Base-by-base conservation (phyloP, 2,888 invertebrate genomes). In the Agriotes lineatus region DNA sequence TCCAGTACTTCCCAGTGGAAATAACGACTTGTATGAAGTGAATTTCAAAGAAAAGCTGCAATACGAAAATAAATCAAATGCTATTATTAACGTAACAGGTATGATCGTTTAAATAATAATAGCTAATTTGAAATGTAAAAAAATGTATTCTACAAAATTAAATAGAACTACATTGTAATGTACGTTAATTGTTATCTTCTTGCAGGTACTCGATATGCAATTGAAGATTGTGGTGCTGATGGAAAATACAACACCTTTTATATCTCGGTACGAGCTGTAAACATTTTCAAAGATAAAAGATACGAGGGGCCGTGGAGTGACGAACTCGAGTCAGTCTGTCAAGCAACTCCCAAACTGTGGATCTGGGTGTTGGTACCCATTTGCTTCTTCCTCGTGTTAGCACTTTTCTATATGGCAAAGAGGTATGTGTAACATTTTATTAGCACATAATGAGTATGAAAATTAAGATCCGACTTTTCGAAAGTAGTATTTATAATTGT, bases 21-120 rank as follows among this genome's bases (percentile, higher is more conserved):
- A 82, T 7, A 77, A 87, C 14, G 81, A 86, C 70, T 84, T 85
- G 69, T 89, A 88, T 72, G 84, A 88, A 77, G 80, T 89, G 71
- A 85, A 81, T 80, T 77, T 85, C 16, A 82, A 77, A 33, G 80
- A 84, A 37, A 76, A 76, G 39, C 57, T 67, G 18, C 66, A 75
- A 14, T 64, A 74, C 25, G 70, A 69, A 16, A 75, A 76, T 64
- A 74, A 69, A 19, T 74, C 75, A 6, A 61, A 69, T 10, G 50
- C 71, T 4, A 44, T 75, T 35, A 76, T 74, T 62, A 79, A 77
- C 20, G 76, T 73, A 5, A 77, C 78, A 48, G 76, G 78, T 74
- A 71, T 57, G n/a, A 16, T 42, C 16, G 9, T 42, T 4, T 25
- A 25, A 5, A 25, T 25, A 25, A 25, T n/a, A n/a, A n/a, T n/a